Evolutionary conservation across 2,888 invertebrate genomes (phyloP).

Genomic region (Cephus pulcher): DNA sequence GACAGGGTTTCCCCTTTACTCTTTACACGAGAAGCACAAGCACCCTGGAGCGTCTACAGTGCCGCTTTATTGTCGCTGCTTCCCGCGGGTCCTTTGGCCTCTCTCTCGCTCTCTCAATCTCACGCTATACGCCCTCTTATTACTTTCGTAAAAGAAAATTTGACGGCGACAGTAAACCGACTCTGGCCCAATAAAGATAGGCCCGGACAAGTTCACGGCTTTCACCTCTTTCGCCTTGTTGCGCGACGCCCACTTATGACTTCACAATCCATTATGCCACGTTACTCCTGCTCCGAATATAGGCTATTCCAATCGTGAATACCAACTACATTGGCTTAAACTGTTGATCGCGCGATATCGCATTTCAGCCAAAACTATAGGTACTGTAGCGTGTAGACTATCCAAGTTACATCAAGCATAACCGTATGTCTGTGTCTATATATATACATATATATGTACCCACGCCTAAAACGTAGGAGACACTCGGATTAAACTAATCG

Average conservation of each 20-base stretch:
- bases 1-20: too few relatives aligned
- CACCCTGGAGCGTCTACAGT: too few relatives aligned
- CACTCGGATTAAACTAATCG: neutral
- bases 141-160: neutral
- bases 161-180: neutral
- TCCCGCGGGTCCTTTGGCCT: too few relatives aligned
- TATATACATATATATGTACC: too few relatives aligned
- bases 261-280: neutral
- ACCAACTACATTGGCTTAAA: neutral
- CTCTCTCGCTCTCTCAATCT: too few relatives aligned
- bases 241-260: constrained; percentile 30
- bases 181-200: constrained; percentile 17
- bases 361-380: neutral
- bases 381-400: neutral
- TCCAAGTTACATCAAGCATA: neutral
- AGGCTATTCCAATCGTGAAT: neutral
- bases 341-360: neutral
- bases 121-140: neutral
- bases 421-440: too few relatives aligned
- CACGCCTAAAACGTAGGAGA: neutral
- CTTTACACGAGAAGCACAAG: too few relatives aligned
- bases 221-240: constrained; percentile 37
- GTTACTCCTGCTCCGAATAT: neutral
- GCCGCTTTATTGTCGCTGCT: too few relatives aligned
- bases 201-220: constrained; percentile 33